Conservation (phyloP, 2,797 vertebrate species). For the Hemibagrus guttatus region DNA sequence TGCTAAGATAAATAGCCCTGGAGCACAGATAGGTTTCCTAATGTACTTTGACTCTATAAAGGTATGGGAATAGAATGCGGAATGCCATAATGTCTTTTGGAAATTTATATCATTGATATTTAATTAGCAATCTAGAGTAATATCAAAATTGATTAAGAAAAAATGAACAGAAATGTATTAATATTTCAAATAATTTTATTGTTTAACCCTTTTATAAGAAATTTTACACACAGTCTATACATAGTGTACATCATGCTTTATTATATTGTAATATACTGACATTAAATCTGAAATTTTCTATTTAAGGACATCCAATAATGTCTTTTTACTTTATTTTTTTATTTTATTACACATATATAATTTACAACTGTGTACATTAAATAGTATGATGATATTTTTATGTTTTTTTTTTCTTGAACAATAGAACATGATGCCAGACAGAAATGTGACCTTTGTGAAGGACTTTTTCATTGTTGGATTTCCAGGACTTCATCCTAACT, state of each 20-base stretch:
- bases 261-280: no score
- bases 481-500: conserved; percentile 61
- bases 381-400: neutral
- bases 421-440: conserved; percentile 22
- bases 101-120: neutral
- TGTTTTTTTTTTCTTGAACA: neutral
- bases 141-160: neutral
- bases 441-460: conserved; percentile 49
- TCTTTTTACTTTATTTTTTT: neutral
- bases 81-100: neutral
- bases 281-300: neutral
- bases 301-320: neutral
- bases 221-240: neutral
- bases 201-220: neutral
- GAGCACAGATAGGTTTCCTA: neutral
- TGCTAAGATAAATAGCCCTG: neutral
- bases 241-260: neutral
- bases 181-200: neutral
- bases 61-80: neutral
- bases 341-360: neutral
- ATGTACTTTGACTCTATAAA: neutral
- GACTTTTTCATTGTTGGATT: conserved; percentile 73
- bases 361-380: neutral
- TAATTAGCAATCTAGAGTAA: neutral
- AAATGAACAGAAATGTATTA: neutral